phyloP scores from a whole-genome alignment of 64 coral and sea anemone genomes.

The Actinia tenebrosa region DNA sequence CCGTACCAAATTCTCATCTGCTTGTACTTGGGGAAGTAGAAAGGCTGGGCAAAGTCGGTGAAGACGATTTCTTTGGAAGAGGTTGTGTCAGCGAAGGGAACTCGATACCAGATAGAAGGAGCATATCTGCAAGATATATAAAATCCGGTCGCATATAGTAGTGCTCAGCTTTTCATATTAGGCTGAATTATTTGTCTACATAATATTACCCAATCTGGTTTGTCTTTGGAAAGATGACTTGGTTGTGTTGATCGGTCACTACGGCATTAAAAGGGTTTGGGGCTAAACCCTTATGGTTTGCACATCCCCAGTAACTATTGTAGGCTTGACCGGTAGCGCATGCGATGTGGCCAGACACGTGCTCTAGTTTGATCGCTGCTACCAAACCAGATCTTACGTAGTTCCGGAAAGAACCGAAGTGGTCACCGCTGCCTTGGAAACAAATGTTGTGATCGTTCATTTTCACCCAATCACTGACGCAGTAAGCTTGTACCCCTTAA shows the following conservation, averaged over 20 bases:
- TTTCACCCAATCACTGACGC: slow-evolving; percentile 26
- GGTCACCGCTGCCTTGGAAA: slow-evolving; percentile 45
- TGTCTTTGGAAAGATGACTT: slow-evolving; percentile 51
- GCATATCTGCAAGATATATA: neutral
- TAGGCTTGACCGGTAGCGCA: slow-evolving; percentile 23
- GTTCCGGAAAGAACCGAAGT: slow-evolving; percentile 45
- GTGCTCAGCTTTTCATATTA: neutral
- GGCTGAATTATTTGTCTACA: neutral
- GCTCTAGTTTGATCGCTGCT: slow-evolving; percentile 69
- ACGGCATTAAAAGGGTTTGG: slow-evolving; percentile 55
- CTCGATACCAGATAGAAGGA: neutral
- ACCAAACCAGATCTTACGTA: slow-evolving; percentile 33
- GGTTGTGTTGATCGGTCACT: slow-evolving; percentile 54
- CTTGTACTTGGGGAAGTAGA: neutral
- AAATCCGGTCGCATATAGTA: no score
- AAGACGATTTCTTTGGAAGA: neutral
- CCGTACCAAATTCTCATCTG: slow-evolving; percentile 18
- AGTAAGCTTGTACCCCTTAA: neutral
- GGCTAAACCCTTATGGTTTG: neutral
- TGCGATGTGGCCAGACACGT: slow-evolving; percentile 39
- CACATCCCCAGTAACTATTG: slow-evolving; percentile 72
- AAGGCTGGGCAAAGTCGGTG: neutral
- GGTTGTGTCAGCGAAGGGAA: neutral
- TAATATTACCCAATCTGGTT: neutral
- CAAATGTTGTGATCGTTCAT: slow-evolving; percentile 46